Percentiles rank a stretch among this genome's conserved stretches.
These are phyloP conservation scores for Trogon surrucura DNA, from an alignment of 2,113 vertebrate genomes.

Conservation along the genomic window DNA sequence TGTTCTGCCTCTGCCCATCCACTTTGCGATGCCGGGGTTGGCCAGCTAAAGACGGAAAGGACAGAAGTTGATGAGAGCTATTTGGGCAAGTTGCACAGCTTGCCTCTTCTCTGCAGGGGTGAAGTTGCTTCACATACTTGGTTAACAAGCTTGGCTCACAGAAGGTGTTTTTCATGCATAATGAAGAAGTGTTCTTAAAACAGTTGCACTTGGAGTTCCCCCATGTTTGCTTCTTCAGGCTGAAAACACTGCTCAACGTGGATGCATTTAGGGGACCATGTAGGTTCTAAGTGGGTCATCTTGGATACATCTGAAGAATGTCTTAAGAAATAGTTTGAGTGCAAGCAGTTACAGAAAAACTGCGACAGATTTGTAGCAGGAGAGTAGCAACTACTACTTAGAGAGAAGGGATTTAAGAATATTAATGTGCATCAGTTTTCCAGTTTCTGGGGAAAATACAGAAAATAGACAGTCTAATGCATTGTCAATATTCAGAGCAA, in stretches of 20 bases:
- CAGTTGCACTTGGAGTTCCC: neutral
- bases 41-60: neutral
- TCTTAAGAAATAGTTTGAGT: neutral
- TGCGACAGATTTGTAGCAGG: neutral
- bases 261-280: neutral
- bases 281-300: neutral
- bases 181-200: conserved; percentile 9
- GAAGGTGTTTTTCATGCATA: neutral
- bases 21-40: neutral
- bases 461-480: neutral
- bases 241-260: neutral
- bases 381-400: neutral
- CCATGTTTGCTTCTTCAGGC: neutral
- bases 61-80: neutral
- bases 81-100: neutral
- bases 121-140: neutral
- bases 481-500: neutral
- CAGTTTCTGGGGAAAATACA: neutral
- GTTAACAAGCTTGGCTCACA: conserved; percentile 9
- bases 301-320: neutral
- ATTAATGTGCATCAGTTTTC: neutral
- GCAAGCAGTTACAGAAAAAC: neutral
- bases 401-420: neutral
- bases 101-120: neutral
- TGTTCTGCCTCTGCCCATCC: neutral